These are phyloP conservation scores for Diadumene lineata DNA, from an alignment of 92 coral and sea anemone genomes.

Conservation along the genomic window DNA sequence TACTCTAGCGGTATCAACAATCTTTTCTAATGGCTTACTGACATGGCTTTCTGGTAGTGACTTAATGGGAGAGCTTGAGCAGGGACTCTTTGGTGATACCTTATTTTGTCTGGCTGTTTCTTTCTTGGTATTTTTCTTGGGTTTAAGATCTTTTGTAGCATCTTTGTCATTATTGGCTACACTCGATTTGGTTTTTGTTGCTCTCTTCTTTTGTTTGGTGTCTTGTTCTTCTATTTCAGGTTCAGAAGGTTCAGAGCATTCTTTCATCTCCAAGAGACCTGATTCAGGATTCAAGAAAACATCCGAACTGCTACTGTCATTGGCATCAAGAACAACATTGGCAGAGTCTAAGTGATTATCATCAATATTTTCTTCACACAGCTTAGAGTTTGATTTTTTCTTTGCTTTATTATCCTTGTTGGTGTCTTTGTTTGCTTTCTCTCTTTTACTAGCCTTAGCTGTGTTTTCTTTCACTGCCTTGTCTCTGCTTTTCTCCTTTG, in stretches of 20 bases:
- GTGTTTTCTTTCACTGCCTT: background rate
- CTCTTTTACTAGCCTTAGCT: background rate
- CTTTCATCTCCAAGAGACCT: conserved; percentile 13
- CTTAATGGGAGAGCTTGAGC: background rate
- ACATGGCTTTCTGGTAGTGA: background rate
- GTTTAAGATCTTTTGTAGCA: conserved; percentile 4
- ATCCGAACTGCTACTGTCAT: background rate
- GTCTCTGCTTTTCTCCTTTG: background rate
- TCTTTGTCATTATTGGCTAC: background rate
- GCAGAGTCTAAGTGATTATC: background rate
- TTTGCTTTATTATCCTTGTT: conserved; percentile 1
- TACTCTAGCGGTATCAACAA: background rate
- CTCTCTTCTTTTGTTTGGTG: conserved; percentile 7
- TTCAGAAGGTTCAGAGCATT: conserved; percentile 3
- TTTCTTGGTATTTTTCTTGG: background rate
- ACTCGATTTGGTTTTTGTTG: conserved; percentile 8
- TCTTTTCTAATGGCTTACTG: background rate
- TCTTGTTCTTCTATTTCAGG: background rate
- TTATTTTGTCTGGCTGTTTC: background rate
- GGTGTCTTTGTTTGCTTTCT: background rate
- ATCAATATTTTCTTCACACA: background rate
- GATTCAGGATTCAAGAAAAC: conserved; percentile 17
- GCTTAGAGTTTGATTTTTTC: background rate
- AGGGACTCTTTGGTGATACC: background rate
- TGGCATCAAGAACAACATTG: background rate